Evolutionary conservation across 92 coral and sea anemone genomes (phyloP).

Genomic region (Epizoanthus scotinus): DNA sequence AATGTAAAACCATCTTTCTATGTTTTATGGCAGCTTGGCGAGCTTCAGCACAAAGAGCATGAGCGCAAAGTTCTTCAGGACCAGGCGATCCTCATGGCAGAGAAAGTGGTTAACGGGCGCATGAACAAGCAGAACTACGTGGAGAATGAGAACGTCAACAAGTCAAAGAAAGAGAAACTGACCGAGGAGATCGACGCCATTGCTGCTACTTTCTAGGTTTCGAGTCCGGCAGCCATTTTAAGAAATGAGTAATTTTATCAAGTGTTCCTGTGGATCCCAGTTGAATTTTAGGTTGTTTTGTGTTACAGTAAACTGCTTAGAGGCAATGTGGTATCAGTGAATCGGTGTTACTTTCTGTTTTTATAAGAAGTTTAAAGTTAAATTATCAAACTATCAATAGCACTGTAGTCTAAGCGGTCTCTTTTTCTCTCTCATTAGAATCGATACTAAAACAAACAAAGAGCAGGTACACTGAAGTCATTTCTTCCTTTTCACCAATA

Average conservation of each 20-base stretch:
- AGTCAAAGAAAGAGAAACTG: slow-evolving; percentile 85
- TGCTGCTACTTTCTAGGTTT: slow-evolving; percentile 63
- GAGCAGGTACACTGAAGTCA: too few species aligned
- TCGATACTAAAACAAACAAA: too few species aligned
- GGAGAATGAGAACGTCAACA: slow-evolving; percentile 78
- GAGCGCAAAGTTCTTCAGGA: slow-evolving; percentile 90
- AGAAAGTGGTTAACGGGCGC: slow-evolving; percentile 91
- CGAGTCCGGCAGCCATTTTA: slow-evolving; percentile 20
- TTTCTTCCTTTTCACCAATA: too few species aligned
- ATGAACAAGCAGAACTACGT: slow-evolving; percentile 90
- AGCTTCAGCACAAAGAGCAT: slow-evolving; percentile 92
- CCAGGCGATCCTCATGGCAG: slow-evolving; percentile 88
- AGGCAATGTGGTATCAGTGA: background rate
- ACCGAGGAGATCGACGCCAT: slow-evolving; percentile 84
- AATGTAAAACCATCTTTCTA: background rate
- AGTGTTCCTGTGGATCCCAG: slow-evolving; percentile 19
- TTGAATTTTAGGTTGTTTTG: background rate
- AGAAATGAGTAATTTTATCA: background rate
- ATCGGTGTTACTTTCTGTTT: background rate
- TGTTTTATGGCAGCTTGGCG: slow-evolving; percentile 65
- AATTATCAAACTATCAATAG: too few species aligned
- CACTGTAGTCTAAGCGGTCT: too few species aligned
- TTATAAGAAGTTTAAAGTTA: too few species aligned
- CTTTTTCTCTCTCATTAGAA: too few species aligned
- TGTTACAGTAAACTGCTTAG: background rate